Conservation (phyloP, 2,113 vertebrate genomes). For the Lophochroa leadbeateri region DNA sequence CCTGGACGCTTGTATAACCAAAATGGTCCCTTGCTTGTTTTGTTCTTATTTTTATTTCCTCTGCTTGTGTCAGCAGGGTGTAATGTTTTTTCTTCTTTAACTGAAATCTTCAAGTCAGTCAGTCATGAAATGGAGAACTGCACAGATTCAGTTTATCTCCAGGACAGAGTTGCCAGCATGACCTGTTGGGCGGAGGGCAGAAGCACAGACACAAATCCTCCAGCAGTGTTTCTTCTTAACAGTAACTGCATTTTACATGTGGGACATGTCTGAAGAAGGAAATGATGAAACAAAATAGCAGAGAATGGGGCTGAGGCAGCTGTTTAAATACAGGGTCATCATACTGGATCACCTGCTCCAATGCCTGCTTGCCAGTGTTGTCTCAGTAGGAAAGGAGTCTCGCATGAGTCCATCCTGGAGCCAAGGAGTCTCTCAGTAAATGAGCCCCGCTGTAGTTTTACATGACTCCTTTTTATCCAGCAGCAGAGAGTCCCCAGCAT, state of each 20-base stretch:
- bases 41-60: not conserved
- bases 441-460: not conserved
- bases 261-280: not conserved
- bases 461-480: not conserved
- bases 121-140: not conserved
- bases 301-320: not conserved
- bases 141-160: not conserved
- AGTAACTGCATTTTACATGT: not conserved
- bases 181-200: not conserved
- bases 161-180: not conserved
- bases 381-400: not conserved
- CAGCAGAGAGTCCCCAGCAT: fast-evolving
- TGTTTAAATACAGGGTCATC: not conserved
- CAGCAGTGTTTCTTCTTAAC: not conserved
- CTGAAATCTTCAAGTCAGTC: not conserved
- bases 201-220: not conserved
- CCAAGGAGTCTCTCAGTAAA: no score
- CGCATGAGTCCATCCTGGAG: fast-evolving
- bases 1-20: not conserved
- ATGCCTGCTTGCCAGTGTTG: not conserved
- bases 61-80: not conserved
- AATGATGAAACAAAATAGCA: not conserved
- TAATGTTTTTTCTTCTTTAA: not conserved
- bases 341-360: not conserved
- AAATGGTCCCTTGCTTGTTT: not conserved